Evolutionary conservation across 2,888 invertebrate genomes (phyloP).

Genomic region (Heliconius erato): DNA sequence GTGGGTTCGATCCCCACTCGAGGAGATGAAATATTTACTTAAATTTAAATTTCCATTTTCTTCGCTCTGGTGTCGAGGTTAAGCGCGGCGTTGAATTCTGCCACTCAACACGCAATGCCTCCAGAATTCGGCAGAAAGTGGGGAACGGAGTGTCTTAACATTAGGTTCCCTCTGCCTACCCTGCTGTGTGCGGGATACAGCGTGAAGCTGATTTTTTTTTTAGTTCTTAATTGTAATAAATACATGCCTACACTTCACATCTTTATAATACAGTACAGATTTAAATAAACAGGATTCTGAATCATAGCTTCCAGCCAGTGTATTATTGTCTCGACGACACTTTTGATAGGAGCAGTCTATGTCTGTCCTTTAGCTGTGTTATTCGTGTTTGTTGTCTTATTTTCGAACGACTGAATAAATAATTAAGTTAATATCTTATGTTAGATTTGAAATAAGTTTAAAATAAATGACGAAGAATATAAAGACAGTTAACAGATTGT

Average conservation of each 20-base stretch:
- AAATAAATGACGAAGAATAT: neutral
- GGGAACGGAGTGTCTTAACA: too few species aligned
- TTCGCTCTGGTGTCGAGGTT: too few species aligned
- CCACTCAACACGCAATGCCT: too few species aligned
- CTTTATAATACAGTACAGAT: neutral
- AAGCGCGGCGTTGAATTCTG: too few species aligned
- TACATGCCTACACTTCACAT: neutral
- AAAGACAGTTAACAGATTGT: neutral
- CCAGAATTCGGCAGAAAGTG: too few species aligned
- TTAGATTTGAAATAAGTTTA: neutral
- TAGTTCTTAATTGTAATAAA: neutral
- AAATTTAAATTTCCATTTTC: too few species aligned
- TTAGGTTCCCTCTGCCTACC: too few species aligned
- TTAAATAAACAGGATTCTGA: neutral
- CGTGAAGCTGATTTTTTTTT: too few species aligned
- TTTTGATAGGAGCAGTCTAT: conserved; percentile 2
- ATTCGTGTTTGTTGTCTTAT: neutral
- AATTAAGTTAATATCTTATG: neutral
- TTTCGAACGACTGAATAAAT: neutral
- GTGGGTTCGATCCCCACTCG: too few species aligned
- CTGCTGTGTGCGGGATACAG: too few species aligned
- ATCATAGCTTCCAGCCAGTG: conserved; percentile 2
- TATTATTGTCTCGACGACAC: conserved; percentile 9
- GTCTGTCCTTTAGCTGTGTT: conserved; percentile 3
- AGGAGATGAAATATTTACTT: too few species aligned